Evolutionary conservation across 2,888 invertebrate species (phyloP).

Genomic region (Xestoiulus laeticollis): DNA sequence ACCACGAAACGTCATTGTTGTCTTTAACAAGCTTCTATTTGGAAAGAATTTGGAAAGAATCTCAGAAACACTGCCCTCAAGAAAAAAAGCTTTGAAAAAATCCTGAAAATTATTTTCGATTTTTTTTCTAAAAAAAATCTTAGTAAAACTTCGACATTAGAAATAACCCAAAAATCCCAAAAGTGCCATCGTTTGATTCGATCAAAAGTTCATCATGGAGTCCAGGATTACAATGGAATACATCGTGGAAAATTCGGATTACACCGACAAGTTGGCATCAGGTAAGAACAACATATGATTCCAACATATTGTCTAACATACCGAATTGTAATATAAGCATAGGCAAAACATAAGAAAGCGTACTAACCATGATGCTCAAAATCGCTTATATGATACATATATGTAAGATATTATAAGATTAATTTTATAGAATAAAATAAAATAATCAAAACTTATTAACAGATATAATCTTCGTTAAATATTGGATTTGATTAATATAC

Average conservation of each 20-base stretch:
- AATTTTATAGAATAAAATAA: too few relatives aligned
- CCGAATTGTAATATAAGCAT: too few relatives aligned
- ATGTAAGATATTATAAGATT: too few relatives aligned
- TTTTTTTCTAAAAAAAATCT: not conserved
- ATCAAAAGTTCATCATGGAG: conserved; percentile 43
- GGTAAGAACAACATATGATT: conserved; percentile 24
- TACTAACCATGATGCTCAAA: too few relatives aligned
- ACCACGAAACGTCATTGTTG: not conserved
- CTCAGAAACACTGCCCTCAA: not conserved
- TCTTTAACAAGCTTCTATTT: not conserved
- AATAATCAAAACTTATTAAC: too few relatives aligned
- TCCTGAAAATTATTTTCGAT: not conserved
- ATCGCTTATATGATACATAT: too few relatives aligned
- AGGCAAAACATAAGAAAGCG: too few relatives aligned
- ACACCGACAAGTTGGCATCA: conserved; percentile 49
- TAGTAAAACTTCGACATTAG: not conserved
- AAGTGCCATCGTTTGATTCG: conserved; percentile 15
- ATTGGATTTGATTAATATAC: too few relatives aligned
- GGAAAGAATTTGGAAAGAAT: not conserved
- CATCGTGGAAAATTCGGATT: conserved; percentile 52
- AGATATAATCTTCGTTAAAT: too few relatives aligned
- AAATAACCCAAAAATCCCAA: not conserved
- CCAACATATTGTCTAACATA: too few relatives aligned
- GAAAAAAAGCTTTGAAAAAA: not conserved
- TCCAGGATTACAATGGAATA: conserved; percentile 49